These are phyloP conservation scores for Platichthys stellatus DNA, from an alignment of 2,113 vertebrate genomes.

Conservation along the genomic window DNA sequence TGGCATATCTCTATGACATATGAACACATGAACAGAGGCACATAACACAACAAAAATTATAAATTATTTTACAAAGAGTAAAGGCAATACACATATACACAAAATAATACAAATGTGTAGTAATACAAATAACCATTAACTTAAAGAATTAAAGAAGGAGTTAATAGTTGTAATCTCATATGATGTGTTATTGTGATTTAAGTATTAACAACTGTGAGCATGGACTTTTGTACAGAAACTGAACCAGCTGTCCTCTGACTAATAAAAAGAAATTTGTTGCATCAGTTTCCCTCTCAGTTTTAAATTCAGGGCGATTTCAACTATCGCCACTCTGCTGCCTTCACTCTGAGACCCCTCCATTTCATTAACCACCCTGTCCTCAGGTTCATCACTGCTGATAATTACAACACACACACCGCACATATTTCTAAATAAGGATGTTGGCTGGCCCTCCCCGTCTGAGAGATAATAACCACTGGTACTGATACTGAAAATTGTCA, in stretches of 20 bases:
- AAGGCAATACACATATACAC: too few relatives aligned
- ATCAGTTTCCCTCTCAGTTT: neutral
- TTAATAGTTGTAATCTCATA: too few relatives aligned
- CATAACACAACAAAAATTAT: too few relatives aligned
- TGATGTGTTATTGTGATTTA: too few relatives aligned
- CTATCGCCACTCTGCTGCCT: conserved; percentile 17
- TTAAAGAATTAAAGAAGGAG: too few relatives aligned
- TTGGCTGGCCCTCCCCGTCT: conserved; percentile 13
- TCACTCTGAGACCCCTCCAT: neutral
- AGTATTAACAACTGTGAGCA: too few relatives aligned
- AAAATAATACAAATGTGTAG: too few relatives aligned
- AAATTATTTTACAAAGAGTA: too few relatives aligned
- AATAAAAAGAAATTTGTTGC: neutral
- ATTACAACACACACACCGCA: neutral
- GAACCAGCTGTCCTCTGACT: neutral
- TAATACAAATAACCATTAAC: too few relatives aligned
- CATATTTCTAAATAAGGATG: conserved; percentile 12
- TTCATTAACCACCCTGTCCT: conserved; percentile 17
- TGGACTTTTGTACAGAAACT: too few relatives aligned
- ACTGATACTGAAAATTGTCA: conserved; percentile 32
- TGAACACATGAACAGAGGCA: too few relatives aligned
- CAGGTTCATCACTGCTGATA: conserved; percentile 18
- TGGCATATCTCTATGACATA: too few relatives aligned
- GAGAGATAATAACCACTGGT: conserved; percentile 34
- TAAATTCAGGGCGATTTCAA: conserved; percentile 6